These are phyloP conservation scores for Nestor notabilis DNA, from an alignment of 2,113 vertebrate species.

Conservation along the genomic window DNA sequence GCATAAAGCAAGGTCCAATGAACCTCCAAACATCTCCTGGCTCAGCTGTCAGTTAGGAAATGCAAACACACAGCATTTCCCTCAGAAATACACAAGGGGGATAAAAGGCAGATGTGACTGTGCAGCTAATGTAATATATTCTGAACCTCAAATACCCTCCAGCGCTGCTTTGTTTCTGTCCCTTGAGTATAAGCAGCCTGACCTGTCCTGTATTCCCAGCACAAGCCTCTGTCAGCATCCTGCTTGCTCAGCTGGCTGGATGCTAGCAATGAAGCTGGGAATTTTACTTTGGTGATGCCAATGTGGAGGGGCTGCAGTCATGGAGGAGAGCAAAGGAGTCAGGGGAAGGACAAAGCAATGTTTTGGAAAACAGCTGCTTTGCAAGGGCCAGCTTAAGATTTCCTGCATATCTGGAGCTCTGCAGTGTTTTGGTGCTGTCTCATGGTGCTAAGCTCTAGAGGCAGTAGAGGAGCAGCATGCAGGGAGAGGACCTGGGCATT, in stretches of 20 bases:
- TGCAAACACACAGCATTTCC: not conserved
- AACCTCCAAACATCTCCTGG: not conserved
- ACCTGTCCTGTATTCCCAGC: not conserved
- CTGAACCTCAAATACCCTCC: not conserved
- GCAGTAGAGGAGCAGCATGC: not conserved
- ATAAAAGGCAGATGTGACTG: not conserved
- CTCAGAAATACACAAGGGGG: not conserved
- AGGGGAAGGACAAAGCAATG: accelerated
- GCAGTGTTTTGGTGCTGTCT: not conserved
- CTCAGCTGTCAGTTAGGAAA: not conserved
- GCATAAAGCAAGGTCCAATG: not conserved
- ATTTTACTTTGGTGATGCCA: not conserved
- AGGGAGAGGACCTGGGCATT: not conserved
- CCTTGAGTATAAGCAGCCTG: not conserved
- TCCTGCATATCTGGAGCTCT: not conserved
- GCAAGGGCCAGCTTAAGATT: not conserved
- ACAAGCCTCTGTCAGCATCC: not conserved
- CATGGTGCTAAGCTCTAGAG: not conserved
- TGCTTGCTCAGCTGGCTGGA: not conserved
- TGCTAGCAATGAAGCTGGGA: not conserved
- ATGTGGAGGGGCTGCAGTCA: not conserved
- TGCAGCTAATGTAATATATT: not conserved
- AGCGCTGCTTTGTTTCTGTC: not conserved
- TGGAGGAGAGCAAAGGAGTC: not conserved
- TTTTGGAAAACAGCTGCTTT: not conserved